Evolutionary conservation across 2,888 invertebrate genomes (phyloP), one percentile per base, ranked within the genome.

Genomic region (Cephus sareptanus): DNA sequence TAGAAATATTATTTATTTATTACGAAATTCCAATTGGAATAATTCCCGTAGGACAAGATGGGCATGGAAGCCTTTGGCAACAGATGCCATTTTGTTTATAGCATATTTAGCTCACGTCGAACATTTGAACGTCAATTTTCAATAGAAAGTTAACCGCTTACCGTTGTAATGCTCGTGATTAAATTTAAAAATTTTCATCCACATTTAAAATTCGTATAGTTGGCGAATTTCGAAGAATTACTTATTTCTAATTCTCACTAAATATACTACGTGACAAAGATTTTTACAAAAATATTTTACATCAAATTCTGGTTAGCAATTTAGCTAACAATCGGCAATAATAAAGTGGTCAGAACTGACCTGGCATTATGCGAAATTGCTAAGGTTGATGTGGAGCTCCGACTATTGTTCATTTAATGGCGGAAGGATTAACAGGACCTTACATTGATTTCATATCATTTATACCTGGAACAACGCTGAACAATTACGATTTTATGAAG

Each of bases 31-130:
- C 56, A 56, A 56, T 15, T 56, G 56, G 23, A 56, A 23, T 23
- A 56, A 23, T 56, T 56, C 56, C 34, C 74, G 35, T 30, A 34
- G 74, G 30, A 34, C 30, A 34, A 74, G 37, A 33, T 74, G 23
- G 71, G 80, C 76, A 75, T 77, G 40, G 76, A 74, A 76, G 76
- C 75, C 78, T 77, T 79, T 82, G 80, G 71, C 81, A 79, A 76
- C 79, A 79, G 82, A 83, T 82, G 69, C 76, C 76, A 34, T 77
- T 81, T 82, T 82, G 82, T 83, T 82, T 81, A 78, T 56, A 23
- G 56, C 23, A 56, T 76, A 83, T 69, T 69, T n/a, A 69, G 34
- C 74, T 71, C 68, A 69, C 31, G 34, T 23, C 69, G 11, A 79
- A 79, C 79, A 78, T 79, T 74, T 79, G 76, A 79, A 79, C 69